phyloP scores from a whole-genome alignment of 1,140 invertebrate species.

The Patella vulgata region DNA sequence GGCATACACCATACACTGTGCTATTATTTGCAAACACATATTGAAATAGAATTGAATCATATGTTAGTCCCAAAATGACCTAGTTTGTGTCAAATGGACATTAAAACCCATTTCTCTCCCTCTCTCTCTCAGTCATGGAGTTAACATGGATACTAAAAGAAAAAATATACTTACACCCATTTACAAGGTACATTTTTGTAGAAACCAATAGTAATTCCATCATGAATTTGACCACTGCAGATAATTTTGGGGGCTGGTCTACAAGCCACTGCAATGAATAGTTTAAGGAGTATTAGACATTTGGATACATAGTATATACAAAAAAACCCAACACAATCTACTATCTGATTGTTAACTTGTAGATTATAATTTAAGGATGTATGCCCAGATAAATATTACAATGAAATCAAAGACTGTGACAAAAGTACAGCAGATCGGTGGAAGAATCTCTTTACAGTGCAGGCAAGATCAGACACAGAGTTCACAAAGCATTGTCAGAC shows the following conservation, averaged over 20 bases:
- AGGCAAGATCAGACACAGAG: no score
- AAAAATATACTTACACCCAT: conserved; percentile 83
- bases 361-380: no score
- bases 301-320: not conserved
- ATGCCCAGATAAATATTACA: no score
- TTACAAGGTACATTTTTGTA: conserved; percentile 85
- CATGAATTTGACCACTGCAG: conserved; percentile 80
- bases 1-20: not conserved
- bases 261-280: conserved; percentile 77
- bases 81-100: no score
- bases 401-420: no score
- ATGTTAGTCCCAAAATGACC: no score
- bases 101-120: no score
- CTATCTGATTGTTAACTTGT: no score
- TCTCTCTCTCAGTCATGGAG: not conserved
- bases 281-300: conserved; percentile 8
- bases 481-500: no score
- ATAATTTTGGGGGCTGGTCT: conserved; percentile 82
- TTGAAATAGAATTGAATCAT: not conserved
- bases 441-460: no score
- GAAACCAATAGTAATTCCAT: conserved; percentile 75
- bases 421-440: no score
- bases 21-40: not conserved
- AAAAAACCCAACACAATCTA: no score
- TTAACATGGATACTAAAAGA: not conserved